Evolutionary conservation across 1,140 invertebrate species (phyloP).

Genomic region (Drosophila takahashii): DNA sequence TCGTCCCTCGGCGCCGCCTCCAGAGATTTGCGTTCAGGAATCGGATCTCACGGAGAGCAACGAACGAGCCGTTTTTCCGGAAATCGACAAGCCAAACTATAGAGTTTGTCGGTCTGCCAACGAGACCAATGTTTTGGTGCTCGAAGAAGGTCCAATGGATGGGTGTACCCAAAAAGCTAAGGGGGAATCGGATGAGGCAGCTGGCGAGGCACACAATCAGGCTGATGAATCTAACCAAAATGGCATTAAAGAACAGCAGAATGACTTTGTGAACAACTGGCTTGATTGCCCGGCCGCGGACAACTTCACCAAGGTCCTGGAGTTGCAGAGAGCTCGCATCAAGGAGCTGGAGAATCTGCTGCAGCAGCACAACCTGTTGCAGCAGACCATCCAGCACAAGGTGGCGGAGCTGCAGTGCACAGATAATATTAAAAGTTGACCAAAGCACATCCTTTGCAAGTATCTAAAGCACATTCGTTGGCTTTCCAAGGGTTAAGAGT

Average conservation of each 20-base stretch:
- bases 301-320: constrained; percentile 20
- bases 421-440: background rate
- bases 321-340: constrained; percentile 31
- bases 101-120: constrained; percentile 33
- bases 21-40: constrained; percentile 49
- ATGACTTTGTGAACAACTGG: background rate
- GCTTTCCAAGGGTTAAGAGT: constrained; percentile 30
- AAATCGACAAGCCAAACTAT: constrained; percentile 46
- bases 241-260: too few relatives aligned
- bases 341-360: constrained; percentile 47
- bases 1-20: background rate
- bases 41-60: constrained; percentile 35
- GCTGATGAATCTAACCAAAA: background rate
- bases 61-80: constrained; percentile 35
- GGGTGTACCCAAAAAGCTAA: background rate
- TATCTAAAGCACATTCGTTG: background rate
- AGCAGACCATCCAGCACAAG: constrained; percentile 53
- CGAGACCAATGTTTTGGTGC: constrained; percentile 41
- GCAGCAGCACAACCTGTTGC: constrained; percentile 45
- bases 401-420: constrained; percentile 40
- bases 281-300: background rate
- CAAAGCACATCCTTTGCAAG: background rate
- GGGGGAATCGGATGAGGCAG: too few relatives aligned
- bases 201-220: background rate
- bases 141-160: constrained; percentile 6